Conservation (phyloP, 2,797 vertebrate genomes). For the Scleropages formosus region DNA sequence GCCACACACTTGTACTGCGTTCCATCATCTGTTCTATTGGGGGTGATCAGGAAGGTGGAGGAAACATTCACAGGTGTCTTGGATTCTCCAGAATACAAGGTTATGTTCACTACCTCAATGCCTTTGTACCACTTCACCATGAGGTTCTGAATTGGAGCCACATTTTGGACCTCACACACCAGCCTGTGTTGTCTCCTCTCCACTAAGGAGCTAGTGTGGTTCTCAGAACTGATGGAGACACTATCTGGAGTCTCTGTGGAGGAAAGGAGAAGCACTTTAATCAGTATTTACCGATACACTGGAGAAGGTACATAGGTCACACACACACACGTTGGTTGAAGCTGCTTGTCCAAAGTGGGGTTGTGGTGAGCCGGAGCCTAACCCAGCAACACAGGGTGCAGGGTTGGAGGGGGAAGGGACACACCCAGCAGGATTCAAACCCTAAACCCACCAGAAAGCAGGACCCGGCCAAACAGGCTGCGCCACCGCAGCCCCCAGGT, state of each 20-base stretch:
- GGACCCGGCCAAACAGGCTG: too few relatives aligned
- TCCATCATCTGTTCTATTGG: constrained; percentile 59
- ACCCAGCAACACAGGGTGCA: too few relatives aligned
- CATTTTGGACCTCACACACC: constrained; percentile 48
- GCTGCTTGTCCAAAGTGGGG: too few relatives aligned
- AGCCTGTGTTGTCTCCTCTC: constrained; percentile 28
- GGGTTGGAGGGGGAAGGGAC: too few relatives aligned
- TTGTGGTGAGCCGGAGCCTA: too few relatives aligned
- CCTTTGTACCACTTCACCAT: constrained; percentile 51
- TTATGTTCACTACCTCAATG: not conserved
- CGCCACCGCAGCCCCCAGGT: too few relatives aligned
- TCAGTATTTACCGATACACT: not conserved
- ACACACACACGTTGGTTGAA: too few relatives aligned
- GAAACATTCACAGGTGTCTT: not conserved
- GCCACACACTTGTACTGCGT: constrained; percentile 52
- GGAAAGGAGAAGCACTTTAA: constrained; percentile 24
- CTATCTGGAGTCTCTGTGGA: constrained; percentile 55
- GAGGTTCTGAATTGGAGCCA: constrained; percentile 51
- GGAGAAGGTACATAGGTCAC: too few relatives aligned
- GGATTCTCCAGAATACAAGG: not conserved
- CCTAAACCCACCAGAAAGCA: too few relatives aligned
- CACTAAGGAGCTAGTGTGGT: not conserved
- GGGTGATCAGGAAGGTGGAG: constrained; percentile 55
- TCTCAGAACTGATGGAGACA: constrained; percentile 43
- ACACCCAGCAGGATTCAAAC: too few relatives aligned